Conservation (phyloP, 37 sponge, comb jelly and placozoan genomes). For the Eunapius fragilis region DNA sequence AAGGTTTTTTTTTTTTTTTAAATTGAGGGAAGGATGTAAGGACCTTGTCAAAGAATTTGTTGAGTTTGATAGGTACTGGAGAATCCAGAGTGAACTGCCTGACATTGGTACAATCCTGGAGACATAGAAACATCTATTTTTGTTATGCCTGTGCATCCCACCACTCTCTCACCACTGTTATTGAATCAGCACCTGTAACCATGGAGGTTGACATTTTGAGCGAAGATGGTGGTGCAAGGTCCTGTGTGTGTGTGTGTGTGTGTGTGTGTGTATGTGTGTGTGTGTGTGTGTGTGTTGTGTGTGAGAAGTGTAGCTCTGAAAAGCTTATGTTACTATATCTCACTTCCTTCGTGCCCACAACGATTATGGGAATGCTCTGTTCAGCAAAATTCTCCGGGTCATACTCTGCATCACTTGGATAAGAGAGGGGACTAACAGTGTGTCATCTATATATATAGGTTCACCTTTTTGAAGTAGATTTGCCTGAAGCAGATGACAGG, state of each 20-base stretch:
- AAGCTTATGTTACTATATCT: not conserved
- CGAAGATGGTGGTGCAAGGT: not conserved
- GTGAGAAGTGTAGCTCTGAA: not conserved
- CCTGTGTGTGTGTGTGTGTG: not conserved
- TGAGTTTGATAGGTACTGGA: slow-evolving; percentile 49
- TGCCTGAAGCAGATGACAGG: not conserved
- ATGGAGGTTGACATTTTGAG: not conserved
- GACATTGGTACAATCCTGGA: slow-evolving; percentile 61
- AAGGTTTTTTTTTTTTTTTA: not conserved
- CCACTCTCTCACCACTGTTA: slow-evolving; percentile 51
- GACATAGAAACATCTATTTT: not conserved
- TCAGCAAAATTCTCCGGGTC: slow-evolving; percentile 86
- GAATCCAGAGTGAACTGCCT: slow-evolving; percentile 69
- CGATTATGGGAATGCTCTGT: slow-evolving; percentile 73
- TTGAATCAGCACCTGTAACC: slow-evolving; percentile 45
- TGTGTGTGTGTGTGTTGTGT: not conserved
- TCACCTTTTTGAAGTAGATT: not conserved
- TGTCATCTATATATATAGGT: not conserved
- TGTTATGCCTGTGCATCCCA: not conserved
- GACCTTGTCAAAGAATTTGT: slow-evolving; percentile 93
- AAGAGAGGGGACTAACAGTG: not conserved
- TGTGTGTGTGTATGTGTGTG: not conserved
- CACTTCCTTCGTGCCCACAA: slow-evolving; percentile 87
- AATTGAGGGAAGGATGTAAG: not conserved
- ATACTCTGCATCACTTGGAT: slow-evolving; percentile 45